These are phyloP conservation scores for Ascidia mentula DNA, from an alignment of 23 tunicate species.

Conservation along the genomic window DNA sequence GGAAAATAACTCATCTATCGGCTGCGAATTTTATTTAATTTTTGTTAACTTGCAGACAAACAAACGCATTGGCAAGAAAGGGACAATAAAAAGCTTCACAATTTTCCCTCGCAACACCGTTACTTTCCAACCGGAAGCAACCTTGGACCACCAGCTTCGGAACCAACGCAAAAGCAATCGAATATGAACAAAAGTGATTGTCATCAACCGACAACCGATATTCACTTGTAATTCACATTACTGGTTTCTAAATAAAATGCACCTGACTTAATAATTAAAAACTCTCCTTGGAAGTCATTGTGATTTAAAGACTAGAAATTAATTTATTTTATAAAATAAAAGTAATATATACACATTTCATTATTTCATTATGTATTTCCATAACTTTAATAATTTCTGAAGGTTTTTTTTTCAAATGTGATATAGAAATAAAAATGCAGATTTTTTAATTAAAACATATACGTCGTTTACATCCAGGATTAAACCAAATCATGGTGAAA, in stretches of 20 bases:
- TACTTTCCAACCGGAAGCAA: slow-evolving; percentile 10
- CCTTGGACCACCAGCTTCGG: background rate
- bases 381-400: no score
- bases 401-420: no score
- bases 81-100: slow-evolving; percentile 40
- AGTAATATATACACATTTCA: no score
- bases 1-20: background rate
- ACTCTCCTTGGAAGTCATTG: no score
- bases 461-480: background rate
- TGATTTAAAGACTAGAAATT: no score
- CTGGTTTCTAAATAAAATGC: no score
- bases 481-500: background rate
- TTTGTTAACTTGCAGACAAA: background rate
- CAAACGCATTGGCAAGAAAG: slow-evolving; percentile 69
- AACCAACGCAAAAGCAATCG: background rate
- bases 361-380: no score
- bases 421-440: no score
- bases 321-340: no score
- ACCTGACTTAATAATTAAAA: no score
- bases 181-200: background rate
- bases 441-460: no score
- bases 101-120: slow-evolving; percentile 47
- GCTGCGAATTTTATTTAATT: background rate
- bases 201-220: background rate
- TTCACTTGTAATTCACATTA: background rate